Conservation (phyloP, 1,140 invertebrate species). For the Oedothorax gibbosus region DNA sequence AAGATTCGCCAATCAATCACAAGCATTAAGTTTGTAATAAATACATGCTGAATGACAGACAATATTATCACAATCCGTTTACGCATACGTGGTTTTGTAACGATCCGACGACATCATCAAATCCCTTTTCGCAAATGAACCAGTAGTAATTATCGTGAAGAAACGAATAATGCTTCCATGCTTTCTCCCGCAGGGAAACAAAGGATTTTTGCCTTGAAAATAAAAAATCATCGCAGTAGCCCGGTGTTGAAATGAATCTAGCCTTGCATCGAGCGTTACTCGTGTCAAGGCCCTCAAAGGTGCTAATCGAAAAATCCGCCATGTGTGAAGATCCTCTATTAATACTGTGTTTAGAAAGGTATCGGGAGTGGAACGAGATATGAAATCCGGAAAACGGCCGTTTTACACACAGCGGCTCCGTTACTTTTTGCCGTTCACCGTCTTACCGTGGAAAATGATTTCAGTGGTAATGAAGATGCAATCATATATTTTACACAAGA, state of each 20-base stretch:
- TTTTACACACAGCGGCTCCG: background rate
- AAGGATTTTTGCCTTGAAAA: constrained; percentile 32
- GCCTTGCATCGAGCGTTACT: constrained; percentile 46
- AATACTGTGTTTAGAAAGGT: constrained; percentile 15
- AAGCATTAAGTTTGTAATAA: no score
- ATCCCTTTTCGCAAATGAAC: background rate
- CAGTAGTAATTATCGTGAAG: constrained; percentile 1
- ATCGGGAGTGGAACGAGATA: constrained; percentile 17
- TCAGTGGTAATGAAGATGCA: background rate
- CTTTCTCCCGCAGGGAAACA: constrained; percentile 1
- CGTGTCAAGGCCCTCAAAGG: constrained; percentile 17
- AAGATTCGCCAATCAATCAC: no score
- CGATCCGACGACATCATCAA: no score
- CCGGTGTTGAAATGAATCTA: constrained; percentile 35
- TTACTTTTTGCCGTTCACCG: background rate
- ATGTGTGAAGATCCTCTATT: constrained; percentile 46
- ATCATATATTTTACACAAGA: background rate
- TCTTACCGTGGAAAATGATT: background rate
- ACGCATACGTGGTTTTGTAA: no score
- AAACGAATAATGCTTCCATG: background rate
- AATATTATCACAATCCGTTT: no score
- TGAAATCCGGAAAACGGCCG: background rate
- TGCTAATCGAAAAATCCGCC: constrained; percentile 24
- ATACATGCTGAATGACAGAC: no score
- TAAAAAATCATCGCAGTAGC: constrained; percentile 22